A percentile compares a stretch with the other conserved stretches of the same genome.
These are phyloP conservation scores for Betta splendens DNA, from an alignment of 2,797 vertebrate genomes.

Conservation along the genomic window DNA sequence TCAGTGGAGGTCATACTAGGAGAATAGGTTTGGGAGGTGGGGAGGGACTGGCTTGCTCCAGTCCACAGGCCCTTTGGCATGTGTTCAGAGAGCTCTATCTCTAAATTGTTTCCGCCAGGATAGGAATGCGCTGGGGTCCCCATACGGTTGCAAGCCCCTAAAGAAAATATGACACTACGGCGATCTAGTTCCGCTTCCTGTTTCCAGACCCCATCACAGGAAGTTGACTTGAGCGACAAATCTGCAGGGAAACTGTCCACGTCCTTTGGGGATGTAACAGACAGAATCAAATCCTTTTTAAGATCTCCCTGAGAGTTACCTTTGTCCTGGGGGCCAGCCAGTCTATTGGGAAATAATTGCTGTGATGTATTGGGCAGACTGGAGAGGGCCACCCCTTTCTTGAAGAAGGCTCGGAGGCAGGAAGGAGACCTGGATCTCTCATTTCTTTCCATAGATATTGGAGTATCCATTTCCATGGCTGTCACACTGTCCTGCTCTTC, in stretches of 20 bases:
- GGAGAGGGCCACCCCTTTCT: constrained; percentile 85
- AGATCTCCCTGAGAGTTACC: constrained; percentile 98
- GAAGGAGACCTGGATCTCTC: constrained; percentile 87
- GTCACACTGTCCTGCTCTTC: constrained; percentile 88
- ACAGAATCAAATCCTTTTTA: constrained; percentile 91
- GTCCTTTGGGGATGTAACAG: constrained; percentile 90
- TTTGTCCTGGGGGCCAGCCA: constrained; percentile 91
- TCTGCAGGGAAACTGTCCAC: constrained; percentile 86
- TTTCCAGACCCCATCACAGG: constrained; percentile 92
- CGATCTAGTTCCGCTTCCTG: constrained; percentile 95
- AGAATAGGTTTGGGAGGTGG: constrained; percentile 91
- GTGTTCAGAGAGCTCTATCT: constrained; percentile 93
- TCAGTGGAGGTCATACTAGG: constrained; percentile 86
- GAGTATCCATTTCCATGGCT: constrained; percentile 91
- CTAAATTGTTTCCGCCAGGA: constrained; percentile 90
- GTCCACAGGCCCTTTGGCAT: constrained; percentile 94
- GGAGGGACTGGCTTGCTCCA: constrained; percentile 91
- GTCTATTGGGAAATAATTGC: constrained; percentile 90
- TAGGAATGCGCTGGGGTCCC: constrained; percentile 93
- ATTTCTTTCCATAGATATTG: constrained; percentile 77
- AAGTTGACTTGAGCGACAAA: constrained; percentile 88
- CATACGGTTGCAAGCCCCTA: constrained; percentile 89
- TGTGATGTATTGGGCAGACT: constrained; percentile 88
- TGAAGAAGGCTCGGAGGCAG: constrained; percentile 90
- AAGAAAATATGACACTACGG: constrained; percentile 97